A percentile compares a stretch with the other conserved stretches of the same genome.
Evolutionary conservation across 2,797 vertebrate species (phyloP).

Genomic region (Oryzias dopingdopingensis): DNA sequence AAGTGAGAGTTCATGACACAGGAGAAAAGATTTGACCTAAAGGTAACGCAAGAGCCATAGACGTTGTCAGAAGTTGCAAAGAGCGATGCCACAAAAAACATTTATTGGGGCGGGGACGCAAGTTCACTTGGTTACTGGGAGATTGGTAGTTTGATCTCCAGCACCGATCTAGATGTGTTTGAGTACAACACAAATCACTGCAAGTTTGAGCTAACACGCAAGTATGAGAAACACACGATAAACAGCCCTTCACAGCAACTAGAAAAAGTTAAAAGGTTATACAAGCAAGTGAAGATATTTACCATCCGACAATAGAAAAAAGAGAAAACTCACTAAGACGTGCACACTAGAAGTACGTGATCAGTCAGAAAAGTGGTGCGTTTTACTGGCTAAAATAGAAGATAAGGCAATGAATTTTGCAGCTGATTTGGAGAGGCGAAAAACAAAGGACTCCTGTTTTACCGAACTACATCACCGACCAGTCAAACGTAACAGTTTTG

Average conservation of each 20-base stretch:
- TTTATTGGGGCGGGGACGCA: too few relatives aligned
- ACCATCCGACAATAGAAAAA: constrained; percentile 9
- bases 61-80: too few relatives aligned
- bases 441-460: constrained; percentile 9
- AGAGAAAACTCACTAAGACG: constrained; percentile 20
- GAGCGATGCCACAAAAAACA: too few relatives aligned
- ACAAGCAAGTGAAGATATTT: neutral
- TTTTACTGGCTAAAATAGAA: constrained; percentile 9
- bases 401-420: constrained; percentile 8
- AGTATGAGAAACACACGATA: neutral
- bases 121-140: too few relatives aligned
- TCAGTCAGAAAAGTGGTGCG: neutral
- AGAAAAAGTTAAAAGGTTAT: neutral
- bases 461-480: constrained; percentile 19
- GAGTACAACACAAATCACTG: neutral
- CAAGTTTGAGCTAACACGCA: neutral
- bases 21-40: too few relatives aligned
- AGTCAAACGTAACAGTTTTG: constrained; percentile 17
- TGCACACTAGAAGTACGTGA: constrained; percentile 7
- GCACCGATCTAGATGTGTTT: neutral
- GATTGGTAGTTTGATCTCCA: too few relatives aligned
- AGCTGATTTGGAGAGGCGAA: constrained; percentile 14
- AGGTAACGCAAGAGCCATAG: too few relatives aligned
- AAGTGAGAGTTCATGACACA: too few relatives aligned
- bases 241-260: neutral